These are phyloP conservation scores for Spatula clypeata DNA, from an alignment of 2,797 vertebrate genomes.

Conservation along the genomic window DNA sequence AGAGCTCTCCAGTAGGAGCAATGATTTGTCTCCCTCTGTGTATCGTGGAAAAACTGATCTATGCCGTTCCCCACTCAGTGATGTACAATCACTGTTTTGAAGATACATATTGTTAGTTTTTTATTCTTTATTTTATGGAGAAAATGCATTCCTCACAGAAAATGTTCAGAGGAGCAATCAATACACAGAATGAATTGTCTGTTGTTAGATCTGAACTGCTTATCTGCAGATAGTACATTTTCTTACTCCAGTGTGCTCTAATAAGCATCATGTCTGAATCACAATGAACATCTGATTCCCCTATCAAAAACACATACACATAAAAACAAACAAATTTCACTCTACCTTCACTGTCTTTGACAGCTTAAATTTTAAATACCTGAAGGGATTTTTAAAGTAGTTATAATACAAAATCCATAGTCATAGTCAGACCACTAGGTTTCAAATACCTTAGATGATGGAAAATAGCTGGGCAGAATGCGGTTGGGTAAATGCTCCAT, in stretches of 20 bases:
- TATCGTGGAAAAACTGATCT: background rate
- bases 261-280: conserved; percentile 14
- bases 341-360: background rate
- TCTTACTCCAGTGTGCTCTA: conserved; percentile 12
- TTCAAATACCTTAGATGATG: conserved; percentile 2
- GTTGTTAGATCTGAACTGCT: background rate
- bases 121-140: background rate
- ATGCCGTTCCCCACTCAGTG: background rate
- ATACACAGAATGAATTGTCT: conserved; percentile 35
- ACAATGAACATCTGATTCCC: conserved; percentile 12
- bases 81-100: background rate
- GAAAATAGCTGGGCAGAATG: background rate
- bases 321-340: background rate
- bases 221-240: conserved; percentile 13
- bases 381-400: background rate
- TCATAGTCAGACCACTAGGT: background rate
- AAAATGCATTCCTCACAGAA: conserved; percentile 13
- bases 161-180: conserved; percentile 9
- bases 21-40: background rate
- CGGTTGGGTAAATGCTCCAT: background rate
- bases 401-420: conserved; percentile 5
- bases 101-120: background rate
- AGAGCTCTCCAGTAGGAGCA: background rate
- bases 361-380: background rate
- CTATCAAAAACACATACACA: background rate